Conservation (phyloP, 2,113 vertebrate genomes). For the Pterocles gutturalis region DNA sequence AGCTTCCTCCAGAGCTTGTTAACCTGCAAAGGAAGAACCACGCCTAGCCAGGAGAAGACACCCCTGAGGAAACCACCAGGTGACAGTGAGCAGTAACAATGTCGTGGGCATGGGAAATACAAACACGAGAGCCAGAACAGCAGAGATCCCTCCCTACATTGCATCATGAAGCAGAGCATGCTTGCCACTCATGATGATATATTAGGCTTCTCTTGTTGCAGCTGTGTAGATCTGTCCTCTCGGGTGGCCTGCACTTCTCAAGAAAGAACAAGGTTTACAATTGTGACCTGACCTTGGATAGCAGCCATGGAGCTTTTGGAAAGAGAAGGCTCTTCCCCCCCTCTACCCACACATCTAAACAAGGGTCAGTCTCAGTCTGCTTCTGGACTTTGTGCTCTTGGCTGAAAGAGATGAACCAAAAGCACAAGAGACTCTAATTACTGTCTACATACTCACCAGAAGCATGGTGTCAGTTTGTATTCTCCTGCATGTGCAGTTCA, state of each 20-base stretch:
- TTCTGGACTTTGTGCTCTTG: neutral
- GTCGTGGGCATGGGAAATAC: neutral
- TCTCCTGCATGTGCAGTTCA: neutral
- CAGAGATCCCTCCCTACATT: neutral
- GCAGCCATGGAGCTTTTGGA: neutral
- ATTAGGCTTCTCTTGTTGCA: neutral
- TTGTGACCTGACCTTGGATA: neutral
- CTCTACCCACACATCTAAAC: neutral
- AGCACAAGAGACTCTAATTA: neutral
- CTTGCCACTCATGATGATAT: neutral
- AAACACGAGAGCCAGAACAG: neutral
- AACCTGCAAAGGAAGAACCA: neutral
- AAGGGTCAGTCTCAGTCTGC: neutral
- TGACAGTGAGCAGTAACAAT: neutral
- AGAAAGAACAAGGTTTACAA: neutral
- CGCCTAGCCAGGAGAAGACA: neutral
- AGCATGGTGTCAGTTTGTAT: neutral
- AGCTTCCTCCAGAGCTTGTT: neutral
- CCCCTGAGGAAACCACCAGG: neutral
- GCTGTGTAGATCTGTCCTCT: neutral
- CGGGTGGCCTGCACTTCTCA: rapidly evolving
- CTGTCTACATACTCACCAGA: neutral
- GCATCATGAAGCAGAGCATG: neutral
- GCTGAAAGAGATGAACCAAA: neutral
- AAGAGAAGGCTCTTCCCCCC: neutral